Percentiles rank a stretch among this genome's conserved stretches.
phyloP scores from a whole-genome alignment of 64 coral and sea anemone species.

The Montipora sp. region DNA sequence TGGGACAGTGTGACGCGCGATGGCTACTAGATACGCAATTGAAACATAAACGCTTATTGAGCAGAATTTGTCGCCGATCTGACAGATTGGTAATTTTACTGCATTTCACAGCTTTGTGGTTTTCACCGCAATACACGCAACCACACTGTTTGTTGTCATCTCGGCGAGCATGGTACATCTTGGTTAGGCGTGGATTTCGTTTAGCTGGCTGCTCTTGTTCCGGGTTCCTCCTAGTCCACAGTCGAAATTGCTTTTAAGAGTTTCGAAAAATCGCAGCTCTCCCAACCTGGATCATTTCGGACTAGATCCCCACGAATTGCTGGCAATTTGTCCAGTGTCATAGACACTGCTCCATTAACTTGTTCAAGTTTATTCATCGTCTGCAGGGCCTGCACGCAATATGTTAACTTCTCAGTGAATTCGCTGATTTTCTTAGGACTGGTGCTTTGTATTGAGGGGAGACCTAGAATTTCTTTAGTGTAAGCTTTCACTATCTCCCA shows the following conservation, averaged over 20 bases:
- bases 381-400: not conserved
- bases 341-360: too few species aligned
- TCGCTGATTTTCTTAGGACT: not conserved
- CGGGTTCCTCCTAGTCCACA: not conserved
- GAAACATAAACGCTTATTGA: slow-evolving; percentile 25
- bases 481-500: not conserved
- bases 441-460: not conserved
- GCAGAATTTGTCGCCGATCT: not conserved
- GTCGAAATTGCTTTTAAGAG: not conserved
- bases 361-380: slow-evolving; percentile 8
- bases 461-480: not conserved
- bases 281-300: not conserved
- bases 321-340: too few species aligned
- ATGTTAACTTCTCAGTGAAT: slow-evolving; percentile 2
- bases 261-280: slow-evolving; percentile 19
- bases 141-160: too few species aligned
- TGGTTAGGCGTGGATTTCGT: too few species aligned
- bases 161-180: too few species aligned
- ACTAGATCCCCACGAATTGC: too few species aligned
- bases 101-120: slow-evolving; percentile 33
- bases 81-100: not conserved
- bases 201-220: too few species aligned
- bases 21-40: slow-evolving; percentile 37
- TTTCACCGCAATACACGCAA: slow-evolving; percentile 46
- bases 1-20: slow-evolving; percentile 39